Evolutionary conservation across 2,888 invertebrate species (phyloP), one percentile per base, ranked within the genome.

Genomic region (Phorcus lineatus): DNA sequence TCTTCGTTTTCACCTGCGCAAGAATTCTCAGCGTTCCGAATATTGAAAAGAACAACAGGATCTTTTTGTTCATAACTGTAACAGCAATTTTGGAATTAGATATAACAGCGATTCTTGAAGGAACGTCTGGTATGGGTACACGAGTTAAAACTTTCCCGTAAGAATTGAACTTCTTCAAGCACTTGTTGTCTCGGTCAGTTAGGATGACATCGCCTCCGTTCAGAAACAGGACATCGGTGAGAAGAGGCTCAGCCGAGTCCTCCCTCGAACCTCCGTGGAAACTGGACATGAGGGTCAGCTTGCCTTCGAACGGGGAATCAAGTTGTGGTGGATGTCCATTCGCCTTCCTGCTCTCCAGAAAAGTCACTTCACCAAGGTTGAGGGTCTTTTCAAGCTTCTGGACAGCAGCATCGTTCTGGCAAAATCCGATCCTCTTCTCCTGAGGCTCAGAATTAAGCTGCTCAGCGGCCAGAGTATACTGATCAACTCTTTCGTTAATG

Each of bases 131-230:
- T 0, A 84, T 78, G 19, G 78, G 75, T 2, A 84, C 84, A 4
- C 81, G 81, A 3, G 84, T 84, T 62, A 84, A 77, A 16, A 82
- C 81, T 55, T 81, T 81, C n/a, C 84, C 84, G 6, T 81, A 31
- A 19, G 77, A 22, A 81, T 82, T 84, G 77, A 82, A 84, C 62
- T 84, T 84, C 40, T 84, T 84, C 36, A 84, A 78, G 74, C 82
- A 81, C 77, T 77, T 82, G 79, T 84, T 84, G 74, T 84, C 84
- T 22, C 84, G 19, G 70, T 84, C 84, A 11, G 82, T 81, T 1
- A 82, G 31, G 16, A 84, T 84, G 77, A 84, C 80, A 78, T 84
- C 84, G 36, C 82, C 82, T 54, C 75, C 80, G 40, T 78, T 57
- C 55, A 84, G 67, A 57, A 84, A 53, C 13, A 82, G 53, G 4